phyloP scores from a whole-genome alignment of 2,888 invertebrate genomes.

The Cerastis rubricosa region DNA sequence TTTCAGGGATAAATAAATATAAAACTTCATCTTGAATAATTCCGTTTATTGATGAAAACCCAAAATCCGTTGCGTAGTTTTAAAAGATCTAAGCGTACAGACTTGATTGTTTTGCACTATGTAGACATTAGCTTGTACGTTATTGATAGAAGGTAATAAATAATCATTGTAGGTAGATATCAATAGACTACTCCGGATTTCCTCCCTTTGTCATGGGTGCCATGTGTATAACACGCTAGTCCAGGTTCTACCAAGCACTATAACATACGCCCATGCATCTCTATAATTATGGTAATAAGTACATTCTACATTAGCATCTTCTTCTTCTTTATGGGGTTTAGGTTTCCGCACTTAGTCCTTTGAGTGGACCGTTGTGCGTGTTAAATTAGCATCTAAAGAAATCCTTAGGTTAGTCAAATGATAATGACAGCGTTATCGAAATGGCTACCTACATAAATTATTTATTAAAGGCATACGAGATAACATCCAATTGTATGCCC shows the following conservation, averaged over 20 bases:
- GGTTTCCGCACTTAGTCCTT: too few species aligned
- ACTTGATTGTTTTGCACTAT: too few species aligned
- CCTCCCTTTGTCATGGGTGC: constrained; percentile 14
- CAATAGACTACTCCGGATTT: constrained; percentile 10
- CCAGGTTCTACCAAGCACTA: not conserved
- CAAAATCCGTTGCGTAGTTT: too few species aligned
- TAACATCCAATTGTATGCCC: not conserved
- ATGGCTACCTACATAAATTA: not conserved
- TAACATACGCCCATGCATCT: not conserved
- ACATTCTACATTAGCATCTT: too few species aligned
- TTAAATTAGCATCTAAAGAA: not conserved
- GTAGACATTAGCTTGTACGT: not conserved
- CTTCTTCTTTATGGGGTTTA: too few species aligned
- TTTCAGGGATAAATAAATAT: too few species aligned
- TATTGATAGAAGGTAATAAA: not conserved
- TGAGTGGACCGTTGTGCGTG: too few species aligned
- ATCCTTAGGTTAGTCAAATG: not conserved
- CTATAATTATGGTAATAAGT: not conserved
- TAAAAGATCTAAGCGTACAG: too few species aligned
- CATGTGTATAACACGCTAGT: not conserved
- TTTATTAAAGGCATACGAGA: too few species aligned
- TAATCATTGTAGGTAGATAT: not conserved
- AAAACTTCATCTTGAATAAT: too few species aligned
- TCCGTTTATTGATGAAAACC: too few species aligned
- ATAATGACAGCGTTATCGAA: not conserved